These are phyloP conservation scores for Augiades crinisus DNA, from an alignment of 2,888 invertebrate species.

Conservation along the genomic window DNA sequence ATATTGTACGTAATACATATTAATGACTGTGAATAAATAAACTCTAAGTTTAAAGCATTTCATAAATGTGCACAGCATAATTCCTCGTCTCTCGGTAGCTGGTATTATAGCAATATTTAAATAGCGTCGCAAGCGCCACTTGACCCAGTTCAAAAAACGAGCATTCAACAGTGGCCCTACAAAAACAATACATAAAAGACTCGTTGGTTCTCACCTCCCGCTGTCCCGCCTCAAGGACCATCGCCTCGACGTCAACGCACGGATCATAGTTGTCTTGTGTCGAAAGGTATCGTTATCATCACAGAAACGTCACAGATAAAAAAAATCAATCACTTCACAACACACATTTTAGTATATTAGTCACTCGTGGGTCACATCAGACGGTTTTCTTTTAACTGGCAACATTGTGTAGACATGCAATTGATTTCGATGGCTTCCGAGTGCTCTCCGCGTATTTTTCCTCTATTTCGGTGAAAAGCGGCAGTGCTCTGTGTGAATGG, in stretches of 20 bases:
- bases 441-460: background rate
- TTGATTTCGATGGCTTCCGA: background rate
- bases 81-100: background rate
- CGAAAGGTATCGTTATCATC: conserved; percentile 37
- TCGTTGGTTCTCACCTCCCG: conserved; percentile 62
- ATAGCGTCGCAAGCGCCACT: conserved; percentile 7
- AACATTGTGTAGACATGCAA: no score
- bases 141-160: conserved; percentile 9
- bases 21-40: no score
- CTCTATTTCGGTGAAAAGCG: background rate
- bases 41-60: background rate
- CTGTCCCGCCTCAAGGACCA: conserved; percentile 76
- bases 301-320: conserved; percentile 31
- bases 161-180: background rate
- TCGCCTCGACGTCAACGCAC: conserved; percentile 68
- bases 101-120: background rate
- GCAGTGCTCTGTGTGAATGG: no score
- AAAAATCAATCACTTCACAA: conserved; percentile 16
- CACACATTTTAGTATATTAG: background rate
- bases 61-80: no score
- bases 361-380: no score
- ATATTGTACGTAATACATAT: no score
- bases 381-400: conserved; percentile 7
- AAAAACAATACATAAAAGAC: conserved; percentile 9
- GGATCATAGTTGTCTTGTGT: conserved; percentile 54